phyloP scores from a whole-genome alignment of 1,140 invertebrate species.

The Papilio dardanus region DNA sequence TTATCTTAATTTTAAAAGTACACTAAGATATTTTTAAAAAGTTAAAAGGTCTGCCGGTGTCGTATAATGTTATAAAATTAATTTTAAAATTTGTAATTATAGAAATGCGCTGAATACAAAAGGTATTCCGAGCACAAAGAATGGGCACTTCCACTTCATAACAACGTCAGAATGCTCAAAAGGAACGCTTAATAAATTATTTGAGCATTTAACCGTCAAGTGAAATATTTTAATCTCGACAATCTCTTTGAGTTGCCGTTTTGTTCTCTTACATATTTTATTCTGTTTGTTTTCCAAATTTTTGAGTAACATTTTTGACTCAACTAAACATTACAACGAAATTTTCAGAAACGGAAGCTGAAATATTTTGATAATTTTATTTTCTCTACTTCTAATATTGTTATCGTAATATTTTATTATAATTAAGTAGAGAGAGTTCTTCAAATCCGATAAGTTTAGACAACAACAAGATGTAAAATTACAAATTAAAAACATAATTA shows the following conservation, averaged over 20 bases:
- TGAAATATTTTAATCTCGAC: conserved; percentile 77
- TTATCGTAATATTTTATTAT: not conserved
- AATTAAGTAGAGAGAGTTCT: not conserved
- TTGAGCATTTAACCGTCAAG: conserved; percentile 63
- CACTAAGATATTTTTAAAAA: not conserved
- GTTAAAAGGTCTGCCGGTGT: not conserved
- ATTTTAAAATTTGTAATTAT: conserved; percentile 1
- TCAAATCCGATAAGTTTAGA: not conserved
- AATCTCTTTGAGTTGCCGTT: conserved; percentile 62
- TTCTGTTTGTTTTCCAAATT: conserved; percentile 43
- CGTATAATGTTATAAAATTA: not conserved
- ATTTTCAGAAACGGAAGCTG: not conserved
- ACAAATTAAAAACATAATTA: not conserved
- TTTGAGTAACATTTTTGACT: conserved; percentile 23
- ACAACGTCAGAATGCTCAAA: conserved; percentile 46
- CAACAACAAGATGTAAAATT: not conserved
- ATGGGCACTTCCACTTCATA: conserved; percentile 47
- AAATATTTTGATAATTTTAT: not conserved
- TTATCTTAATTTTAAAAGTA: not conserved
- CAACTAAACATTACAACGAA: conserved; percentile 2
- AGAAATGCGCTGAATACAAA: conserved; percentile 7
- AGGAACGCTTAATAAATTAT: conserved; percentile 71
- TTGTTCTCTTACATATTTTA: conserved; percentile 63
- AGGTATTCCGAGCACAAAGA: conserved; percentile 32
- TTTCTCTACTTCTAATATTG: not conserved